Percentiles rank a stretch among this genome's conserved stretches.
Evolutionary conservation across 2,113 vertebrate genomes (phyloP).

Genomic region (Chloroceryle aenea): DNA sequence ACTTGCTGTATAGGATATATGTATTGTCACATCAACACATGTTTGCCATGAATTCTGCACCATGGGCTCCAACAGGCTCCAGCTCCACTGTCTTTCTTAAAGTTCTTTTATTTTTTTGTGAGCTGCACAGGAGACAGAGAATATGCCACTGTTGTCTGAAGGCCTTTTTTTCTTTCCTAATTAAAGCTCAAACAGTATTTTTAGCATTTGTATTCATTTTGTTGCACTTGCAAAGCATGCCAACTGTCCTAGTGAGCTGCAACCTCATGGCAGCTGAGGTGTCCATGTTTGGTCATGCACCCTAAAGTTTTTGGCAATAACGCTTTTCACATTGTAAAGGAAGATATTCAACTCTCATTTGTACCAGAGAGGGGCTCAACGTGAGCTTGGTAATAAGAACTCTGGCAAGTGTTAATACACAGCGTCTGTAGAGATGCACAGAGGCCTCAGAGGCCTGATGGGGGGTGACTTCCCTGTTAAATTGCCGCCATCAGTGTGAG

Average conservation of each 20-base stretch:
- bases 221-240: not conserved
- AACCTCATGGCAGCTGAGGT: not conserved
- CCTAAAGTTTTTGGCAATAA: conserved; percentile 37
- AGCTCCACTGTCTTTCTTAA: not conserved
- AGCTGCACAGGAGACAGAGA: not conserved
- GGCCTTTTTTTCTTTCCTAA: not conserved
- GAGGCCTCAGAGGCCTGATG: not conserved
- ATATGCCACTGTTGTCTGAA: not conserved
- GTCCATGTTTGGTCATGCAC: conserved; percentile 58
- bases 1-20: not conserved
- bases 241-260: not conserved
- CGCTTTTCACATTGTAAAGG: not conserved
- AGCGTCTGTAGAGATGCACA: not conserved
- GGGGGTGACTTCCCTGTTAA: not conserved
- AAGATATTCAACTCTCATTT: conserved; percentile 7
- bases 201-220: not conserved
- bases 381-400: not conserved
- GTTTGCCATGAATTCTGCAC: not conserved
- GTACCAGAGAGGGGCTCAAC: not conserved
- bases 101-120: not conserved
- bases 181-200: conserved; percentile 7
- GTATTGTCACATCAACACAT: not conserved
- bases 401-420: not conserved
- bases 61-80: not conserved
- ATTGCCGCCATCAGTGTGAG: not conserved